Conservation (phyloP, 2,113 vertebrate species). For the Myiopsitta monachus region DNA sequence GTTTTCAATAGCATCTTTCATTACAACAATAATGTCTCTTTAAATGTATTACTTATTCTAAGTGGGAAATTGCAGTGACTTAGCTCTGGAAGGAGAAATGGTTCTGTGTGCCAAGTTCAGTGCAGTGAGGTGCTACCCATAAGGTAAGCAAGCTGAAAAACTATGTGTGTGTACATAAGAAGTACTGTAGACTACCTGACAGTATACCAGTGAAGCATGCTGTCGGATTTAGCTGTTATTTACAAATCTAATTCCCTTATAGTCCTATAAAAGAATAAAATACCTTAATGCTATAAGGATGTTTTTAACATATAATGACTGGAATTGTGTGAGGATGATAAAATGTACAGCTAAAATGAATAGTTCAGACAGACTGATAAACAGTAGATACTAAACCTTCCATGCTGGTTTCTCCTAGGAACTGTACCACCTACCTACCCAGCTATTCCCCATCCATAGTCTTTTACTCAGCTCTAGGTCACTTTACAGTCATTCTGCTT, state of each 20-base stretch:
- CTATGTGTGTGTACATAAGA: not conserved
- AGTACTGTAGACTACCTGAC: not conserved
- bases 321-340: not conserved
- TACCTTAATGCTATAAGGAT: not conserved
- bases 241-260: not conserved
- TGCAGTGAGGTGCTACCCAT: not conserved
- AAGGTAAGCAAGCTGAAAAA: not conserved
- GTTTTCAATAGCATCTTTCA: conserved; percentile 28
- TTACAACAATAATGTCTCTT: conserved; percentile 12
- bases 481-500: not conserved
- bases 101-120: not conserved
- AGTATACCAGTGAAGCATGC: not conserved
- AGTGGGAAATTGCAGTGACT: not conserved
- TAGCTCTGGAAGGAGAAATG: not conserved
- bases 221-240: not conserved
- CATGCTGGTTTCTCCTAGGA: not conserved
- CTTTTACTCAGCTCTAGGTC: not conserved
- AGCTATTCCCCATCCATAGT: not conserved
- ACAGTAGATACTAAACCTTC: not conserved
- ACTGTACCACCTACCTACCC: not conserved
- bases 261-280: not conserved
- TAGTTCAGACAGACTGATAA: not conserved
- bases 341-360: not conserved
- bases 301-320: not conserved
- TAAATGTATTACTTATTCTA: not conserved